Percentiles rank a stretch among this genome's conserved stretches.
These are phyloP conservation scores for Blera fallax DNA, from an alignment of 2,888 invertebrate genomes.

Conservation along the genomic window DNA sequence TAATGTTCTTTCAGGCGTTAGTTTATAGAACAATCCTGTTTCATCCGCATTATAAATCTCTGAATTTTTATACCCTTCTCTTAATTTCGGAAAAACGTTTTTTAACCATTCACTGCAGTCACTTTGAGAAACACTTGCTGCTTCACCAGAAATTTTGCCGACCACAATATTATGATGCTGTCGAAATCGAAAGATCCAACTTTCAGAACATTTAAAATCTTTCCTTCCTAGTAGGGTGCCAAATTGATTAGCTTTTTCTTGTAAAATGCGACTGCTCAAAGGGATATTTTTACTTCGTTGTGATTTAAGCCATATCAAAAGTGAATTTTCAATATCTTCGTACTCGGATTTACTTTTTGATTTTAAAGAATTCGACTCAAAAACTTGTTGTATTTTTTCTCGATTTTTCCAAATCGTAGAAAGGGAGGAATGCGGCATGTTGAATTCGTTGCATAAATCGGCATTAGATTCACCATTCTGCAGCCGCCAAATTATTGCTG, in stretches of 20 bases:
- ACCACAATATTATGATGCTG: background rate
- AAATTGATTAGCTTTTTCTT: background rate
- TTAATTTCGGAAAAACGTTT: too few relatives aligned
- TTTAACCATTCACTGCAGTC: background rate
- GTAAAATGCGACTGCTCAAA: background rate
- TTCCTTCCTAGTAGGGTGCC: background rate
- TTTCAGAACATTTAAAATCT: background rate
- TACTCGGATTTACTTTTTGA: background rate
- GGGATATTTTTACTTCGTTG: background rate
- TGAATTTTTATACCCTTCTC: too few relatives aligned
- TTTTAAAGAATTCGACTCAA: background rate
- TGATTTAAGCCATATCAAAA: background rate
- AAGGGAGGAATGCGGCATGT: background rate
- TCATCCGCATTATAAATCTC: too few relatives aligned
- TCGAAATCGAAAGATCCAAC: background rate
- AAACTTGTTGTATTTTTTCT: background rate
- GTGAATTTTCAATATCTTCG: background rate
- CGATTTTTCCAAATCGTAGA: background rate
- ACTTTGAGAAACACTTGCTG: background rate
- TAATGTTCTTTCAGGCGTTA: too few relatives aligned
- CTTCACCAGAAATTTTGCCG: background rate
- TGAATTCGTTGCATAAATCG: conserved; percentile 4
- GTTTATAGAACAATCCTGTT: too few relatives aligned
- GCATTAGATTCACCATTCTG: background rate
- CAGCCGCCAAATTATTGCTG: background rate